These are phyloP conservation scores for Herminia tarsipennalis DNA, from an alignment of 2,888 invertebrate species.

Conservation along the genomic window DNA sequence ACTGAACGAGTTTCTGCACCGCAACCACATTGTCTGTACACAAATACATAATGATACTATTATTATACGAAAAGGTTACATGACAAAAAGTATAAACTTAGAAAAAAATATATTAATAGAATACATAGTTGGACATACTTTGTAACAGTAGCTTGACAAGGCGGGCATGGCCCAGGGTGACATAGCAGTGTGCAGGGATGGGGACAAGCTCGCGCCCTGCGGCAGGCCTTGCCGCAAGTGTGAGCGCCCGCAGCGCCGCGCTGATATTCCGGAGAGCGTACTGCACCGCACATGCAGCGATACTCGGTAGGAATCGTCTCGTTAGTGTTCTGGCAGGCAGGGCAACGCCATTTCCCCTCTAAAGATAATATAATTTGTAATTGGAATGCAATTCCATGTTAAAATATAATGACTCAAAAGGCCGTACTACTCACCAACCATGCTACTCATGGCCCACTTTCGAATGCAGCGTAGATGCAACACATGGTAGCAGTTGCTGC, in stretches of 20 bases:
- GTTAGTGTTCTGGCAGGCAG: slow-evolving; percentile 96
- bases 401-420: background rate
- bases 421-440: slow-evolving; percentile 82
- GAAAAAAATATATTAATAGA: too few relatives aligned
- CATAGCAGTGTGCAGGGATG: slow-evolving; percentile 93
- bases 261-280: slow-evolving; percentile 90
- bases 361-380: background rate
- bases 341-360: slow-evolving; percentile 97
- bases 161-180: slow-evolving; percentile 98
- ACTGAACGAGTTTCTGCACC: slow-evolving; percentile 88
- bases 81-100: too few relatives aligned
- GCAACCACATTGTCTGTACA: slow-evolving; percentile 90
- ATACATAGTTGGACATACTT: slow-evolving; percentile 68
- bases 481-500: slow-evolving; percentile 95
- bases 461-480: slow-evolving; percentile 96
- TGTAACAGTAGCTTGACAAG: slow-evolving; percentile 91
- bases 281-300: slow-evolving; percentile 95
- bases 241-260: slow-evolving; percentile 91
- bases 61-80: too few relatives aligned
- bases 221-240: slow-evolving; percentile 95
- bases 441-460: slow-evolving; percentile 96
- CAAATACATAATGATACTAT: background rate
- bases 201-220: slow-evolving; percentile 83
- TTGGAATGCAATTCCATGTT: too few relatives aligned
- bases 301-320: slow-evolving; percentile 92